phyloP scores from a whole-genome alignment of 2,797 vertebrate species.

The Danio aesculapii region DNA sequence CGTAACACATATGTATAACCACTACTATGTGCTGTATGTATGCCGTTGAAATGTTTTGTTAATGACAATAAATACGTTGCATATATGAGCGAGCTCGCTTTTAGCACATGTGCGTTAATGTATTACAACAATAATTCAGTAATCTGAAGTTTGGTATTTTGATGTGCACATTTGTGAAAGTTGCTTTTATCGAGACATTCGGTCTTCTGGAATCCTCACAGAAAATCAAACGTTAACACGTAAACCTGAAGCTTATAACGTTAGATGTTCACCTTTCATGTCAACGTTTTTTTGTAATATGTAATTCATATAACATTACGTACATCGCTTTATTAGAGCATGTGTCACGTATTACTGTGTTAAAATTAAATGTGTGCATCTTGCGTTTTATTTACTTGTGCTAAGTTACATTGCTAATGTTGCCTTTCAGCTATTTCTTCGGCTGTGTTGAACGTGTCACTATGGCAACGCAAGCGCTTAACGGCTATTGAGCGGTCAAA shows the following conservation, averaged over 20 bases:
- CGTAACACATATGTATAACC: not conserved
- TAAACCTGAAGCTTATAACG: not conserved
- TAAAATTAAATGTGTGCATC: not conserved
- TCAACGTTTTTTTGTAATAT: not conserved
- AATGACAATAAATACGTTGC: not conserved
- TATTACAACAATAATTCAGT: not conserved
- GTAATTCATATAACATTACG: not conserved
- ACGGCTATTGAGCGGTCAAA: not conserved
- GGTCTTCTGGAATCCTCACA: not conserved
- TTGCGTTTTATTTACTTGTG: not conserved
- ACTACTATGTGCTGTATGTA: not conserved
- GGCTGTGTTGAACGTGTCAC: slow-evolving; percentile 48
- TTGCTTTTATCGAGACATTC: not conserved
- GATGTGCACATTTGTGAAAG: not conserved
- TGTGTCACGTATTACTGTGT: not conserved
- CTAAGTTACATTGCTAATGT: not conserved
- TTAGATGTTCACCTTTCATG: not conserved
- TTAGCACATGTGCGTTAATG: slow-evolving; percentile 38
- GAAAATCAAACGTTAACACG: not conserved
- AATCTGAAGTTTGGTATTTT: not conserved
- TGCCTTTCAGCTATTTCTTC: not conserved
- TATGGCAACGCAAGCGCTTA: slow-evolving; percentile 52
- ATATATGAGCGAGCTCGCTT: not conserved
- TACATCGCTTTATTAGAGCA: not conserved
- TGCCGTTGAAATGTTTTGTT: not conserved